Evolutionary conservation across 2,888 invertebrate genomes (phyloP).

Genomic region (Teinopalpus imperialis): DNA sequence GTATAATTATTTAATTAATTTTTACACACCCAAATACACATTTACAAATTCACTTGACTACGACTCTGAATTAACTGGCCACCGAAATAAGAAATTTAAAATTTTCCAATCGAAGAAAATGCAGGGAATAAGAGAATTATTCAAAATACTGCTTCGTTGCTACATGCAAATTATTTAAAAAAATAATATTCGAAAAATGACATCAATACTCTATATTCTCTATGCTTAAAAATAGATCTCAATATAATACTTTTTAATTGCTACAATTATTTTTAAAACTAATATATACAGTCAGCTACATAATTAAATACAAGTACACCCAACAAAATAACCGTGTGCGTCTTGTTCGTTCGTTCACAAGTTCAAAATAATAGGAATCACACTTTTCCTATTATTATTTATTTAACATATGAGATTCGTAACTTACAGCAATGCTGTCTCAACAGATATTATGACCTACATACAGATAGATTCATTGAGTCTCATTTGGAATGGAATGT

Average conservation of each 20-base stretch:
- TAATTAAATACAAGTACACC: constrained; percentile 47
- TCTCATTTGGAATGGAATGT: constrained; percentile 50
- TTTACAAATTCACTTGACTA: constrained; percentile 52
- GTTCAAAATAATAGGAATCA: constrained; percentile 17
- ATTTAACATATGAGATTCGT: constrained; percentile 52
- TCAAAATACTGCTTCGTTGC: constrained; percentile 73
- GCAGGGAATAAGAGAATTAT: constrained; percentile 30
- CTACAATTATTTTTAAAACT: constrained; percentile 43
- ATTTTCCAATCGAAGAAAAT: constrained; percentile 26
- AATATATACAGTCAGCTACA: constrained; percentile 67
- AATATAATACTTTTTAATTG: constrained; percentile 62
- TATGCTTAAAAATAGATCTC: constrained; percentile 66
- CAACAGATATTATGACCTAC: constrained; percentile 29
- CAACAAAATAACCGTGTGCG: constrained; percentile 33
- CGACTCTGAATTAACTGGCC: constrained; percentile 56
- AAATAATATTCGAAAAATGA: constrained; percentile 64
- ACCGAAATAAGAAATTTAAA: constrained; percentile 39
- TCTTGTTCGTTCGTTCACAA: constrained; percentile 23
- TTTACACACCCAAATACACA: constrained; percentile 56
- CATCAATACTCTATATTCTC: constrained; percentile 48
- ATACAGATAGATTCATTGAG: constrained; percentile 28
- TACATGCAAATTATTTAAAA: constrained; percentile 66
- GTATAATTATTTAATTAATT: constrained; percentile 34
- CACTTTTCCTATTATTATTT: constrained; percentile 9
- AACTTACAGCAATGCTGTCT: constrained; percentile 41